Conservation (phyloP, 2,888 invertebrate species). For the Sussaba pulchella region DNA sequence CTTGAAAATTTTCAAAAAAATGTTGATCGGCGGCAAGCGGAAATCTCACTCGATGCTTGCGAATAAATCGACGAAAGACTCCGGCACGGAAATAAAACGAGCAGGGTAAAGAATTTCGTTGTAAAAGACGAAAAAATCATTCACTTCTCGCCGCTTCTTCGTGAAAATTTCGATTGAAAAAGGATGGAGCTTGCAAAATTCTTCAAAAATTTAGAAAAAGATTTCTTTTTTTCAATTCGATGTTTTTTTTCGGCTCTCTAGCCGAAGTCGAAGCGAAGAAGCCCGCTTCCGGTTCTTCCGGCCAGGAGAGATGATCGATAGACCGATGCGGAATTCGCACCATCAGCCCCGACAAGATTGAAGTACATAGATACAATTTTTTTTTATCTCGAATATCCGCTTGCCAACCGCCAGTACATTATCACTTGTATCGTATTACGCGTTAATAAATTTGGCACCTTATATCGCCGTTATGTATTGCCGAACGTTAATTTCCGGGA, state of each 20-base stretch:
- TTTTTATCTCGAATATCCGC: conserved; percentile 34
- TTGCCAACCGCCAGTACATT: conserved; percentile 52
- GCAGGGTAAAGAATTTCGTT: conserved; percentile 11
- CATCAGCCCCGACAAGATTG: conserved; percentile 43
- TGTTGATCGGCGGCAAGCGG: conserved; percentile 24
- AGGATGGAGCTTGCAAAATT: not conserved
- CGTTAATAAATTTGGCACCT: conserved; percentile 45
- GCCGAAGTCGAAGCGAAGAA: not conserved
- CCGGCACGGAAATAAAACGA: not conserved
- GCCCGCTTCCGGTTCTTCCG: conserved; percentile 14
- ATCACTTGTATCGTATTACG: conserved; percentile 40
- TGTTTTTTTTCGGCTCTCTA: conserved; percentile 15
- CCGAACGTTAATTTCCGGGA: conserved; percentile 28
- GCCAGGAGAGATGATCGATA: conserved; percentile 23
- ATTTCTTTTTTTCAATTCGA: not conserved
- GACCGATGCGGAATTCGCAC: conserved; percentile 37
- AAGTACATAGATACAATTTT: conserved; percentile 5
- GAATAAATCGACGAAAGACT: not conserved
- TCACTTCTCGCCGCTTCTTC: not conserved
- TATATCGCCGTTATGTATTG: conserved; percentile 9
- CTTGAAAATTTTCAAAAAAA: conserved; percentile 38
- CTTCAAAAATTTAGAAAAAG: conserved; percentile 14
- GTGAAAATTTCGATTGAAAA: conserved; percentile 19
- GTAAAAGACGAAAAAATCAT: conserved; percentile 23
- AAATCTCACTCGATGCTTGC: conserved; percentile 23